Percentiles rank a stretch among this genome's conserved stretches.
phyloP scores from a whole-genome alignment of 2,888 invertebrate genomes.

The Cantharis nigra region DNA sequence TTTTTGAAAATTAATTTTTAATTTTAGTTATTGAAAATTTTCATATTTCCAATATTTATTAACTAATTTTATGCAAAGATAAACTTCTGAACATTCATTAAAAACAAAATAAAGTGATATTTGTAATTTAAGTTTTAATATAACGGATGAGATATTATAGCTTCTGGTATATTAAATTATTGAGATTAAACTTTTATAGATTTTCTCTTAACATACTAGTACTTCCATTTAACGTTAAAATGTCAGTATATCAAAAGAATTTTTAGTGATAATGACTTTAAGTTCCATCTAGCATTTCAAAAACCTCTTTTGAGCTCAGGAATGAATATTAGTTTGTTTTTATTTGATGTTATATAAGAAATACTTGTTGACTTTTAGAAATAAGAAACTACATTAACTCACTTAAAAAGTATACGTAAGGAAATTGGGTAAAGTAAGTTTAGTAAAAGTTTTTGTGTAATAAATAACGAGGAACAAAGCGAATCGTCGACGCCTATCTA shows the following conservation, averaged over 20 bases:
- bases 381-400: constrained; percentile 6
- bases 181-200: background rate
- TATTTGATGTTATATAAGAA: background rate
- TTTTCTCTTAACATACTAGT: background rate
- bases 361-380: constrained; percentile 5
- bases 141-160: background rate
- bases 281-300: background rate
- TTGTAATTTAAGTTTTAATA: background rate
- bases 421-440: constrained; percentile 4
- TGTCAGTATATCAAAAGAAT: background rate
- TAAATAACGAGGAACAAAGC: constrained; percentile 10
- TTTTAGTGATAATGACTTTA: background rate
- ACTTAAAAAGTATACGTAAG: constrained; percentile 3
- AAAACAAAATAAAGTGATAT: background rate
- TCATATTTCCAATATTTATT: background rate
- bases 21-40: background rate
- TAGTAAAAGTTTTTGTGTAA: constrained; percentile 5
- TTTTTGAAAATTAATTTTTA: background rate
- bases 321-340: background rate
- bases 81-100: background rate
- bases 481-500: constrained; percentile 2
- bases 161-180: background rate
- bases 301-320: background rate
- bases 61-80: background rate
- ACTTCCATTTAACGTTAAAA: background rate